phyloP scores from a whole-genome alignment of 2,888 invertebrate species.

The Steinernema scapterisci region DNA sequence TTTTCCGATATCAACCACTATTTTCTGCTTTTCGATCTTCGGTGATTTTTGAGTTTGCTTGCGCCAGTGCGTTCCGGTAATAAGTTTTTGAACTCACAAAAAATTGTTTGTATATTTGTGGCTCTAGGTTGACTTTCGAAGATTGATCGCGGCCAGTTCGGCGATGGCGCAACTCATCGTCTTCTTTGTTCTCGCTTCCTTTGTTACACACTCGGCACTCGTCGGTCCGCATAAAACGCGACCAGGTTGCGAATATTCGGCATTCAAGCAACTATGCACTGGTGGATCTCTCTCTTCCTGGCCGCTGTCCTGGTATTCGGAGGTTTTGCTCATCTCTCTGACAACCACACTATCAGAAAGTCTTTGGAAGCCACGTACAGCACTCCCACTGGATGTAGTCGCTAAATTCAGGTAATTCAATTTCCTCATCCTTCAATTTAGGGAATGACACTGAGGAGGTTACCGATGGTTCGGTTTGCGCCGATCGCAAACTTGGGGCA shows the following conservation, averaged over 20 bases:
- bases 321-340: background rate
- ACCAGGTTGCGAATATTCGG: background rate
- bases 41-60: conserved; percentile 39
- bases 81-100: no score
- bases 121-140: no score
- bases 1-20: conserved; percentile 39
- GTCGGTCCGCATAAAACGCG: background rate
- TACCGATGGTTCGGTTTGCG: conserved; percentile 20
- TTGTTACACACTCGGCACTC: background rate
- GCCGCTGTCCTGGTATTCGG: background rate
- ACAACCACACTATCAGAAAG: conserved; percentile 4
- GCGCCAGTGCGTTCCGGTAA: background rate
- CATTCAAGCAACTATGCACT: background rate
- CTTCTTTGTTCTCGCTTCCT: background rate
- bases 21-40: no score
- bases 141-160: no score
- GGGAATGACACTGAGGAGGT: background rate
- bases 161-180: no score
- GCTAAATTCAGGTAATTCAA: no score
- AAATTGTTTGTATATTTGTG: no score
- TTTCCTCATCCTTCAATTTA: no score
- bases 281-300: background rate
- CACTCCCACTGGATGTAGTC: background rate
- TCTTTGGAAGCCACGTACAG: background rate
- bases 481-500: conserved; percentile 32